Percentiles rank a stretch among this genome's conserved stretches.
These are phyloP conservation scores for Sternarchorhynchus goeldii DNA, from an alignment of 2,797 vertebrate genomes.

Conservation along the genomic window DNA sequence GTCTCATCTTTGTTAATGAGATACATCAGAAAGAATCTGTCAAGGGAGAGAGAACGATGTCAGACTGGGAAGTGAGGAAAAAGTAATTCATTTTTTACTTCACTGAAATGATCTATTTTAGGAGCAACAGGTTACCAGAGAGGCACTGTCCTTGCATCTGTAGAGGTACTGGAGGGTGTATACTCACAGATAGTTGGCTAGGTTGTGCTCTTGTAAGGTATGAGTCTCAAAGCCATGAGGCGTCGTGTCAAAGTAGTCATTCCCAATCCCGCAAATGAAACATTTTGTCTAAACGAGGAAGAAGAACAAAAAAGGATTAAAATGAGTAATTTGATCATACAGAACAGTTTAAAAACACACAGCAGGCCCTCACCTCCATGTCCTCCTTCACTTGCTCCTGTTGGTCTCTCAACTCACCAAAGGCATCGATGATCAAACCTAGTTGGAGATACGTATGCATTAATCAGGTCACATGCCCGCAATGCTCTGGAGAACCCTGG, in stretches of 20 bases:
- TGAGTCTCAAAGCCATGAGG: conserved; percentile 98
- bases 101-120: background rate
- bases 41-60: conserved; percentile 23
- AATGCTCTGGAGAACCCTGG: background rate
- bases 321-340: background rate
- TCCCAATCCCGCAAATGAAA: conserved; percentile 98
- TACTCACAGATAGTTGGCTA: conserved; percentile 98
- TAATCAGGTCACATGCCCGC: background rate
- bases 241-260: conserved; percentile 96
- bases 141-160: background rate
- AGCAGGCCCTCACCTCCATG: conserved; percentile 87
- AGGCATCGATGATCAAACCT: conserved; percentile 99
- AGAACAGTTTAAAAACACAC: background rate
- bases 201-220: conserved; percentile 98
- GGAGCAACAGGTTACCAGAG: background rate
- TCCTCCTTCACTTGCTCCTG: conserved; percentile 99
- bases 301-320: background rate
- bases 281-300: conserved; percentile 87
- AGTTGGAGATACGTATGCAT: conserved; percentile 27
- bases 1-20: conserved; percentile 99
- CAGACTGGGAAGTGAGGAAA: background rate
- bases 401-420: conserved; percentile 98
- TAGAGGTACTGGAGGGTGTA: background rate
- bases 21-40: conserved; percentile 98
- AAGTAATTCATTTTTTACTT: background rate